Conservation (phyloP, 2,797 vertebrate species). For the Clarias platycephalus region DNA sequence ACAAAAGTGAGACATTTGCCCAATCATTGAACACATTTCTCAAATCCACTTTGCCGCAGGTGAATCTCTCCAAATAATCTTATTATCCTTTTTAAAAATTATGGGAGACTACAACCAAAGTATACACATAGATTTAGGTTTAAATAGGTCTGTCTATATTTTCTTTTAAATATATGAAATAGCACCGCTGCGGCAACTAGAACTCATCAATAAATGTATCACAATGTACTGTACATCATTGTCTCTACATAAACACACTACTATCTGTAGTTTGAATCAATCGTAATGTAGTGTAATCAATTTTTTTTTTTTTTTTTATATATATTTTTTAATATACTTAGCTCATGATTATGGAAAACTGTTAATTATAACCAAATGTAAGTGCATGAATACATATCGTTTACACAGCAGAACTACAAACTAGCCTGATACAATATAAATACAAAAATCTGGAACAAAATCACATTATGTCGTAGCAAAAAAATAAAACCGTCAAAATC, state of each 20-base stretch:
- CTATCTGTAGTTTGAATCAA: neutral
- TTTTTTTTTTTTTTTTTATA: neutral
- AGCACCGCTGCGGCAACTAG: neutral
- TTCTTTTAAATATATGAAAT: neutral
- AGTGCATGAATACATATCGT: neutral
- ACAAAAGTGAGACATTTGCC: no score
- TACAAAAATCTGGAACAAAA: conserved; percentile 5
- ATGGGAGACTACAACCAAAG: neutral
- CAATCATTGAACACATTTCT: no score
- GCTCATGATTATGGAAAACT: neutral
- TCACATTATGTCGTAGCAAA: conserved; percentile 16
- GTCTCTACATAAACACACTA: neutral
- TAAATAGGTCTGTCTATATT: neutral
- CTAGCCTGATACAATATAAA: neutral
- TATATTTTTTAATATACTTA: neutral
- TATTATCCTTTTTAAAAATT: neutral
- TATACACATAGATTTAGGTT: no score
- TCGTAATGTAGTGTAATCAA: neutral
- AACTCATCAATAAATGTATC: neutral
- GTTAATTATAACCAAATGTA: neutral
- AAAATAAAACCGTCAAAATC: neutral
- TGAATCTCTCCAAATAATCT: neutral
- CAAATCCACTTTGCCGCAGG: no score
- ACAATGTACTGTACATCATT: neutral
- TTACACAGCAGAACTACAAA: conserved; percentile 10